These are phyloP conservation scores for Columba guinea DNA, from an alignment of 2,797 vertebrate species.

Conservation along the genomic window DNA sequence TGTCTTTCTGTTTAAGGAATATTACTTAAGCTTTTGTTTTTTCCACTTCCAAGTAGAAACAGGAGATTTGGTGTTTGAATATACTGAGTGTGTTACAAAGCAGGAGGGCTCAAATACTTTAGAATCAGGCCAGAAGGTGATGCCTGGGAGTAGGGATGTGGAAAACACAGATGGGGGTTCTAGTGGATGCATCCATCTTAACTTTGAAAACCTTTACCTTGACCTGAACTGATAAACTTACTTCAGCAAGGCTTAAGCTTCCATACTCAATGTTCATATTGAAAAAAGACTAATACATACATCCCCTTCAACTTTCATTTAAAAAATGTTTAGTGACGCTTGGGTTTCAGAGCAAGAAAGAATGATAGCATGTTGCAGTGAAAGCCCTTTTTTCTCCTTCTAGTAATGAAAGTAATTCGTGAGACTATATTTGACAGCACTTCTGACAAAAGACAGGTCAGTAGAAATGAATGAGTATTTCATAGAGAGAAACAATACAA, in stretches of 20 bases:
- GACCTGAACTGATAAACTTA: background rate
- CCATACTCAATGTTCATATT: too few relatives aligned
- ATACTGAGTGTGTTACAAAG: background rate
- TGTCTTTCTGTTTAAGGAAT: background rate
- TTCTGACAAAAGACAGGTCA: background rate
- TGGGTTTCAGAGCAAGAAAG: background rate
- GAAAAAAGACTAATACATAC: background rate
- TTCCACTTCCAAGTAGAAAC: background rate
- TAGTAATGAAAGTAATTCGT: background rate
- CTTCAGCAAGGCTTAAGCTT: background rate
- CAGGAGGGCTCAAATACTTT: background rate
- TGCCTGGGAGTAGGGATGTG: background rate
- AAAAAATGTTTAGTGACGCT: background rate
- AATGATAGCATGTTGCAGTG: background rate
- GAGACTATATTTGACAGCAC: background rate
- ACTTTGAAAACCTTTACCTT: background rate
- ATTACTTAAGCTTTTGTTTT: background rate
- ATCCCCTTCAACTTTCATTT: background rate
- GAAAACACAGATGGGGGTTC: background rate
- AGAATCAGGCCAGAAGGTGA: background rate
- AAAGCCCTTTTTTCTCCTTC: background rate
- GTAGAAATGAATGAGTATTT: background rate
- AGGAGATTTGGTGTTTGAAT: background rate
- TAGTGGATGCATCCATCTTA: background rate
- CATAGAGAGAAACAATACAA: background rate